phyloP scores from a whole-genome alignment of 2,797 vertebrate genomes.

The Merluccius polli region DNA sequence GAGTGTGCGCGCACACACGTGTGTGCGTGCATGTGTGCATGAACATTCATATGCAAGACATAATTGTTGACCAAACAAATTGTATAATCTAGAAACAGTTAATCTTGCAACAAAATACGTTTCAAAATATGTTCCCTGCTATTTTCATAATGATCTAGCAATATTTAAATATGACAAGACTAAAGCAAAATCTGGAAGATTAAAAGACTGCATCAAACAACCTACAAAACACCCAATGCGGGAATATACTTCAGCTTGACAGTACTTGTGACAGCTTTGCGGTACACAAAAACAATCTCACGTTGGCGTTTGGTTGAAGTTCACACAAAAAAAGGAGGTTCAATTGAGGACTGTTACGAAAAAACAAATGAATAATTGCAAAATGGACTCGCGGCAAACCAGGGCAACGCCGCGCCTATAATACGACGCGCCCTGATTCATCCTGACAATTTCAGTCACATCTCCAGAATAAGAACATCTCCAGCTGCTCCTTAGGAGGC shows the following conservation, averaged over 20 bases:
- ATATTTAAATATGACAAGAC: neutral
- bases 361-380: neutral
- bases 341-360: neutral
- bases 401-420: neutral
- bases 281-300: neutral
- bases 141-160: neutral
- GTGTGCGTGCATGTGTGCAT: neutral
- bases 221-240: neutral
- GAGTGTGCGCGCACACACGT: neutral
- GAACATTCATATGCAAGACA: too few species aligned
- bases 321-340: neutral
- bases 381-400: neutral
- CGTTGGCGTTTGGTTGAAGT: neutral
- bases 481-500: constrained; percentile 1
- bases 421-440: neutral
- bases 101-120: neutral
- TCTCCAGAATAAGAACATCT: neutral
- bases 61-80: too few species aligned
- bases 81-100: neutral
- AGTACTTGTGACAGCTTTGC: neutral
- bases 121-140: neutral
- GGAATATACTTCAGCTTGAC: neutral
- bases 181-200: neutral
- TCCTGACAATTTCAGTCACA: neutral
- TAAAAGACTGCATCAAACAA: neutral